These are phyloP conservation scores for Tachina fera DNA, from an alignment of 2,888 invertebrate species.

Conservation along the genomic window DNA sequence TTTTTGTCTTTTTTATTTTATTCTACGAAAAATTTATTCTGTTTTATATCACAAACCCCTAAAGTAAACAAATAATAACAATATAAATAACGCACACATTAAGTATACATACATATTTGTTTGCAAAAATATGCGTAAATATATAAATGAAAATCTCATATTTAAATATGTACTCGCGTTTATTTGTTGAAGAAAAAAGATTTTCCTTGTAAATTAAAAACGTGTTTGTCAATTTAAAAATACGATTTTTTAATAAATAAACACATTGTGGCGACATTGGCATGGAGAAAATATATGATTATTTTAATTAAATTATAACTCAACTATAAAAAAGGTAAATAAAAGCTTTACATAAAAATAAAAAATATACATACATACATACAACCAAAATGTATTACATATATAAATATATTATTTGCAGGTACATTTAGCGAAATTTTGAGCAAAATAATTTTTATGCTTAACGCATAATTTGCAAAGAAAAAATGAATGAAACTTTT, in stretches of 20 bases:
- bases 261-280: conserved; percentile 21
- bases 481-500: too few species aligned
- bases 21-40: conserved; percentile 59
- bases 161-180: conserved; percentile 11
- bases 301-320: conserved; percentile 12
- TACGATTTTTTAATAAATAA: conserved; percentile 1
- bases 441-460: too few species aligned
- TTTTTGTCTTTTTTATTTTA: neutral
- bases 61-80: conserved; percentile 68
- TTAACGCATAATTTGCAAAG: too few species aligned
- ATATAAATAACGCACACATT: conserved; percentile 59
- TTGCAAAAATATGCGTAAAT: conserved; percentile 29
- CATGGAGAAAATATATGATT: neutral
- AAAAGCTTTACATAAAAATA: neutral
- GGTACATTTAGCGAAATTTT: too few species aligned
- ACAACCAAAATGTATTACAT: too few species aligned
- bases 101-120: conserved; percentile 17
- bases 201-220: conserved; percentile 25
- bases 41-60: conserved; percentile 63
- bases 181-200: conserved; percentile 3
- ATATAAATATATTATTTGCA: too few species aligned
- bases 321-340: neutral
- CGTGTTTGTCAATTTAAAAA: conserved; percentile 22
- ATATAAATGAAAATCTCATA: conserved; percentile 10
- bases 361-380: too few species aligned